Conservation (phyloP, 2,888 invertebrate genomes). For the Lasioglossum vierecki region DNA sequence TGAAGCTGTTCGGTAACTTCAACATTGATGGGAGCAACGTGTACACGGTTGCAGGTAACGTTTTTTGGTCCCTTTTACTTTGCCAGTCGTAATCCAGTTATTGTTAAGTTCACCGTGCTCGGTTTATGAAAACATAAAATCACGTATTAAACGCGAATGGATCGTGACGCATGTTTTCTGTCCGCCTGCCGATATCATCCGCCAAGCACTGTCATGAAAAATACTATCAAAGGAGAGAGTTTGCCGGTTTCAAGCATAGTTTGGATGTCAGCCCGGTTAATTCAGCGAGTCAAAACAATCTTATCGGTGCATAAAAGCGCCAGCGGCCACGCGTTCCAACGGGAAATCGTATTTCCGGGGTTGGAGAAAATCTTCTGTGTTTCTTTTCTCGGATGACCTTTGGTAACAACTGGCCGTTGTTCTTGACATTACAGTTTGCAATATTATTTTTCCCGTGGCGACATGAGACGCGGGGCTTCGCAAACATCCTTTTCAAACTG, state of each 20-base stretch:
- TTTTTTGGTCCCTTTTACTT: not conserved
- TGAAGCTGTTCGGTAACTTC: not conserved
- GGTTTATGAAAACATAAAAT: not conserved
- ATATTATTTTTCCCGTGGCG: not conserved
- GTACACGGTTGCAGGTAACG: not conserved
- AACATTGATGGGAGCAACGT: not conserved
- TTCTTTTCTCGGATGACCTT: not conserved
- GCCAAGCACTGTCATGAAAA: not conserved
- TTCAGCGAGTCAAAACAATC: slow-evolving; percentile 23
- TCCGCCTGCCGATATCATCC: not conserved
- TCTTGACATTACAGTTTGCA: not conserved
- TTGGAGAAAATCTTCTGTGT: not conserved
- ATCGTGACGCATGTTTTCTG: not conserved
- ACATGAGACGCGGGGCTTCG: no score
- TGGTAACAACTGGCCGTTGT: no score
- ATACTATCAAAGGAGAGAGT: not conserved
- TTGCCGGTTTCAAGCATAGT: not conserved
- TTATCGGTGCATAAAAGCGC: slow-evolving; percentile 12
- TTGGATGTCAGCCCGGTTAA: not conserved
- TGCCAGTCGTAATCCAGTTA: not conserved
- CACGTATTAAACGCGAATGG: not conserved
- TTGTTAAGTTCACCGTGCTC: not conserved
- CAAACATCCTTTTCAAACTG: not conserved
- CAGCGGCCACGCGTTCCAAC: not conserved
- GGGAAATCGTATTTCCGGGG: slow-evolving; percentile 10